These are phyloP conservation scores for Archips crataeganus DNA, from an alignment of 2,888 invertebrate genomes.

Conservation along the genomic window DNA sequence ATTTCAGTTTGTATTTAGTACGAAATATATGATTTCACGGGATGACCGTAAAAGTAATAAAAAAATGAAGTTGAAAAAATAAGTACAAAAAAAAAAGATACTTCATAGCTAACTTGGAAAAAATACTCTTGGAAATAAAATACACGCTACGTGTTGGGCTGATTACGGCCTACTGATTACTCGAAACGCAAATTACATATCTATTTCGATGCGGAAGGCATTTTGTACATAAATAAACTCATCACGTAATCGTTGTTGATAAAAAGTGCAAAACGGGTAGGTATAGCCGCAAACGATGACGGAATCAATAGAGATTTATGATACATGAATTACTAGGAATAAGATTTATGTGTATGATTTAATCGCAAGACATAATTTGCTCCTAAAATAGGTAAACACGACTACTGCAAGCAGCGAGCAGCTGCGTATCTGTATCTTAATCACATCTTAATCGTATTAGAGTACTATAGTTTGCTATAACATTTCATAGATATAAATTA, in stretches of 20 bases:
- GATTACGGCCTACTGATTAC: constrained; percentile 14
- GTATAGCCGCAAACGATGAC: constrained; percentile 18
- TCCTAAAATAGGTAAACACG: too few relatives aligned
- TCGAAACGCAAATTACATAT: constrained; percentile 21
- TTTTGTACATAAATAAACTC: constrained; percentile 26
- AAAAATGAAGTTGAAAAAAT: too few relatives aligned
- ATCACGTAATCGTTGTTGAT: constrained; percentile 33
- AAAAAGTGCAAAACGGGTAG: constrained; percentile 14
- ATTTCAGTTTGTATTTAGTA: too few relatives aligned
- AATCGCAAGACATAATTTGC: not conserved
- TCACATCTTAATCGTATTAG: too few relatives aligned
- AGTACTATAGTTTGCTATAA: too few relatives aligned
- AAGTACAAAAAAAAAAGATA: too few relatives aligned
- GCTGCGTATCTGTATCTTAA: too few relatives aligned
- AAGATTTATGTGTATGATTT: not conserved
- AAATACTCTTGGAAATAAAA: not conserved
- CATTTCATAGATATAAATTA: too few relatives aligned
- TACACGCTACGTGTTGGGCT: constrained; percentile 9
- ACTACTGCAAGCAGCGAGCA: not conserved
- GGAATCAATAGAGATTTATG: constrained; percentile 13
- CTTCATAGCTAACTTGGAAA: too few relatives aligned
- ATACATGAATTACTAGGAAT: not conserved
- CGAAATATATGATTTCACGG: too few relatives aligned
- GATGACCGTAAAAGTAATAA: too few relatives aligned
- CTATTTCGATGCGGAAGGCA: constrained; percentile 32